A percentile compares a stretch with the other conserved stretches of the same genome.
Evolutionary conservation across 2,888 invertebrate species (phyloP).

Genomic region (Drosophila kokeensis): DNA sequence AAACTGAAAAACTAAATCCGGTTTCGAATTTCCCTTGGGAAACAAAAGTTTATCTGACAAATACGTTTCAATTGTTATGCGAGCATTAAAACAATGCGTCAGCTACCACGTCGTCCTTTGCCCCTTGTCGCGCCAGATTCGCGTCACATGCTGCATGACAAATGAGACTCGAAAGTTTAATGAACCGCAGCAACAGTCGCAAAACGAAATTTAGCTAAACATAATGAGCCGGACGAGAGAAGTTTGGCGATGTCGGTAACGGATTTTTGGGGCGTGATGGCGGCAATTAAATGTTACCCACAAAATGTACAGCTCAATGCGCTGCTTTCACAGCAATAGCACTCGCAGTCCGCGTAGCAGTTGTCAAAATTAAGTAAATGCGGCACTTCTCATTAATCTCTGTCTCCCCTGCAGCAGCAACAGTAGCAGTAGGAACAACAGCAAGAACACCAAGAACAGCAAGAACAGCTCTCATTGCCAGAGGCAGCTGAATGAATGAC

Average conservation of each 20-base stretch:
- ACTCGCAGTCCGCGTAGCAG: slow-evolving; percentile 64
- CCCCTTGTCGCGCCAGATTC: neutral
- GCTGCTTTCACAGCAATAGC: slow-evolving; percentile 42
- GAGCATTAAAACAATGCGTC: slow-evolving; percentile 56
- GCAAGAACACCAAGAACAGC: slow-evolving; percentile 18
- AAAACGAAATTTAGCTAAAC: slow-evolving; percentile 61
- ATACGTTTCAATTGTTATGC: slow-evolving; percentile 72
- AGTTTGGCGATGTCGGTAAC: slow-evolving; percentile 32
- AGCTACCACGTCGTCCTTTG: slow-evolving; percentile 17
- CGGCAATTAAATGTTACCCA: slow-evolving; percentile 70
- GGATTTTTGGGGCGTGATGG: slow-evolving; percentile 29
- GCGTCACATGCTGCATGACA: slow-evolving; percentile 46
- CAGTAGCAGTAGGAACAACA: neutral
- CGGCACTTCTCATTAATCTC: slow-evolving; percentile 75
- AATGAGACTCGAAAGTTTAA: slow-evolving; percentile 75
- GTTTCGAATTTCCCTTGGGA: slow-evolving; percentile 20
- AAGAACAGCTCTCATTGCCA: slow-evolving; percentile 24
- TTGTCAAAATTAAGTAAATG: slow-evolving; percentile 78
- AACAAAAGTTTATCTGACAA: slow-evolving; percentile 73
- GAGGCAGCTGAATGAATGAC: slow-evolving; percentile 49
- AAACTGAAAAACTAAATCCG: slow-evolving; percentile 7
- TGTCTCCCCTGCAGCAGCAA: slow-evolving; percentile 55
- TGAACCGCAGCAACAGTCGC: slow-evolving; percentile 73
- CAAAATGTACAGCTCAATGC: slow-evolving; percentile 64
- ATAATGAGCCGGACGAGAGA: slow-evolving; percentile 52